Base-by-base conservation (phyloP, 2,113 vertebrate species). In the Sorex fumeus region DNA sequence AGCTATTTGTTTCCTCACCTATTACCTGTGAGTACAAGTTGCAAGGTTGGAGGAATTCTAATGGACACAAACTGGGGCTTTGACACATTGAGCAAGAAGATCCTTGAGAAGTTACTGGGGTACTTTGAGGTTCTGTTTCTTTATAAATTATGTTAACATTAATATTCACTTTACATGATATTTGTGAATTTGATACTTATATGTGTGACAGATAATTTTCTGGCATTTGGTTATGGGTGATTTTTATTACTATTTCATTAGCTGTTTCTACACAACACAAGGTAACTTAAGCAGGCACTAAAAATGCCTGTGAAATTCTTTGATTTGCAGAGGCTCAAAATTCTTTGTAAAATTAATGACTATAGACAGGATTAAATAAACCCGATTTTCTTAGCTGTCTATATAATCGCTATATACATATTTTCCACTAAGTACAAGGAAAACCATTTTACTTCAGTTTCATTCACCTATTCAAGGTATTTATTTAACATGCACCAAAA, bases 291-390 rank as follows among this genome's bases (percentile, higher is more conserved):
- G 25, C 67, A 45, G 12, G 50, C 27, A 71, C 40, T 66, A 19
- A 76, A 91, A 67, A 32, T 82, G 60, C 13, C 76, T 28, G 25
- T 28, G 32, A 86, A 79, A 11, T 84, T 84, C 13, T 90, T 92
- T 89, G 67, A 90, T 77, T 85, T 87, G 81, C 40, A 93, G 45
- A 94, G 75, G 25, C 27, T 93, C 40, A 88, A 77, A 70, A 88
- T 50, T 92, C 62, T 86, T 80, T 93, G 45, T 45, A 78, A 7
- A 30, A 28, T 30, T 23, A 66, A 66, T 4, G 2, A 66, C 30
- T 66, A 66, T 28, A 66, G 10, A 2, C 27, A 30, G 28, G 19
- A 66, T 30, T 66, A 88, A 77, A 67, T 53, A 95, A 94, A 87
- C 78, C 30, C 3, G 45, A 90, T 36, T 67, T 45, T 90, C 25